A percentile compares a stretch with the other conserved stretches of the same genome.
Evolutionary conservation across 2,797 vertebrate species (phyloP).

Genomic region (Chelidonichthys spinosus): DNA sequence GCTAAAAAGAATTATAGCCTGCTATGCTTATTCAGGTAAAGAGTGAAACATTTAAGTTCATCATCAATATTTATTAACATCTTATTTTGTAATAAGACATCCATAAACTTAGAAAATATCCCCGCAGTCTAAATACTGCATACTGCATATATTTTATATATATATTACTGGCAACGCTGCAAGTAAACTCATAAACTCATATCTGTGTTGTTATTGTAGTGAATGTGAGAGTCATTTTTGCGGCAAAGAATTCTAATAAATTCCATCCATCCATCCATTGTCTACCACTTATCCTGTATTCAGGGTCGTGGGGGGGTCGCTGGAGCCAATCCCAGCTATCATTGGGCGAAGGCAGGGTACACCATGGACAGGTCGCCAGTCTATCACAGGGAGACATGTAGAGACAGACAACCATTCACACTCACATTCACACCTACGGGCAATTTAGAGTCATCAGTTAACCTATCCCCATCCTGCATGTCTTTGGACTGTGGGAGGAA

Average conservation of each 20-base stretch:
- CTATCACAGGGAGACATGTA: too few species aligned
- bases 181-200: neutral
- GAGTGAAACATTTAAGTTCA: constrained; percentile 19
- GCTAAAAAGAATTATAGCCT: neutral
- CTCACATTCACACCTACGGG: too few species aligned
- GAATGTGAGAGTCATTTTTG: neutral
- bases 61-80: constrained; percentile 46
- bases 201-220: neutral
- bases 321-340: too few species aligned
- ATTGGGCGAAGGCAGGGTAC: too few species aligned
- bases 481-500: too few species aligned
- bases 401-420: too few species aligned
- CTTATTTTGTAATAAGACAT: constrained; percentile 22
- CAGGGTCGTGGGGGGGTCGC: too few species aligned
- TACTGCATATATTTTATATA: constrained; percentile 1
- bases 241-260: neutral
- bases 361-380: too few species aligned
- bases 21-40: constrained; percentile 36
- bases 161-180: constrained; percentile 3
- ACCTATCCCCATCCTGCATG: too few species aligned
- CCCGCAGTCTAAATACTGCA: constrained; percentile 3
- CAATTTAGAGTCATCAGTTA: too few species aligned
- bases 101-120: constrained; percentile 23
- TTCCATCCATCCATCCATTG: too few species aligned
- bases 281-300: too few species aligned